Conservation (phyloP, 2,797 vertebrate genomes). For the Mormyrus hasselquistii region DNA sequence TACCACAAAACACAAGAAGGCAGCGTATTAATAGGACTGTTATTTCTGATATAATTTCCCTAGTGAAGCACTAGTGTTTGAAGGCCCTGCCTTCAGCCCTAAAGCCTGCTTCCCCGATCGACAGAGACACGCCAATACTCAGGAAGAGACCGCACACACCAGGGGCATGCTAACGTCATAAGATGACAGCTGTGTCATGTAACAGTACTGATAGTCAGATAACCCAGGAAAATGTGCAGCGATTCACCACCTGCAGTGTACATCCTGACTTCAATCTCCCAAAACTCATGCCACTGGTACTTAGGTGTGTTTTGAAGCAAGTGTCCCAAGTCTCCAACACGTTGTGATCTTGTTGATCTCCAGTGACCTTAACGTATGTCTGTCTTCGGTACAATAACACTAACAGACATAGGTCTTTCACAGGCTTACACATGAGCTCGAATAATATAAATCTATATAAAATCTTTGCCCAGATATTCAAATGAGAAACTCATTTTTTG, state of each 20-base stretch:
- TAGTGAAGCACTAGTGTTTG: neutral
- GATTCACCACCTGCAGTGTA: neutral
- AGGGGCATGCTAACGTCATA: neutral
- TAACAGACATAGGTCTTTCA: neutral
- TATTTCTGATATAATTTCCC: neutral
- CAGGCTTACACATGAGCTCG: neutral
- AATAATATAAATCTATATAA: neutral
- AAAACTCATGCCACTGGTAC: neutral
- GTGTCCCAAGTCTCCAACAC: neutral
- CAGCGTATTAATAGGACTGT: neutral
- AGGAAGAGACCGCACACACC: neutral
- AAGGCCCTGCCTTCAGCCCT: neutral
- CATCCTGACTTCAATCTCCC: neutral
- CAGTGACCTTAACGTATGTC: neutral
- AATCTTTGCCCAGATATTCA: neutral
- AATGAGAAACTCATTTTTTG: neutral
- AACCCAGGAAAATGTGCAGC: neutral
- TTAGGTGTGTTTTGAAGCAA: neutral
- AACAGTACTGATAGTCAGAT: neutral
- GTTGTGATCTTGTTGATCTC: neutral
- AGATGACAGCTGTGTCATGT: neutral
- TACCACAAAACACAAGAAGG: neutral
- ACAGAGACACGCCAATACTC: neutral
- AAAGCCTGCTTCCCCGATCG: neutral
- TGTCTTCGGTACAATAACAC: conserved; percentile 21